These are phyloP conservation scores for Sphenodon punctatus DNA, from an alignment of 2,797 vertebrate genomes.

Conservation along the genomic window DNA sequence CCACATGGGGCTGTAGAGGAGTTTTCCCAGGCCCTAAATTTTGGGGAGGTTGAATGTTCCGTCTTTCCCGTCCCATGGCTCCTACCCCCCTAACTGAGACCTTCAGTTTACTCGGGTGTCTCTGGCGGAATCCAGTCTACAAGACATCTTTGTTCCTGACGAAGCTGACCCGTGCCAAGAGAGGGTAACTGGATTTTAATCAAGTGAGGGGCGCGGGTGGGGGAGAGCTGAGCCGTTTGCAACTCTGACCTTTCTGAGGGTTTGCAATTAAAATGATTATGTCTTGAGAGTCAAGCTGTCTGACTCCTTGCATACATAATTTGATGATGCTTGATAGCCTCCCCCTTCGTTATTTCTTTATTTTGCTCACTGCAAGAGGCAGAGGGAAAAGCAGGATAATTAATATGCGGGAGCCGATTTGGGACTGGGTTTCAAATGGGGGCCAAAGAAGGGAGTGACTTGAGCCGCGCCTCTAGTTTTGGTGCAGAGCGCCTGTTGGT, in stretches of 20 bases:
- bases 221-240: neutral
- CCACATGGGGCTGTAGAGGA: too few relatives aligned
- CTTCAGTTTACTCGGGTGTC: too few relatives aligned
- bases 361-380: conserved; percentile 11
- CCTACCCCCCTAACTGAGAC: too few relatives aligned
- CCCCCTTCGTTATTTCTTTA: conserved; percentile 2
- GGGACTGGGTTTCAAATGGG: neutral
- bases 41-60: too few relatives aligned
- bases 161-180: neutral
- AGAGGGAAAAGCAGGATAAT: neutral
- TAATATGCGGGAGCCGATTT: neutral
- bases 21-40: too few relatives aligned
- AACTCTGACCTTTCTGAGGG: conserved; percentile 1
- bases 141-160: conserved; percentile 1
- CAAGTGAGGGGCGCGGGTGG: neutral
- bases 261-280: conserved; percentile 56
- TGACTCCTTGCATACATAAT: conserved; percentile 27
- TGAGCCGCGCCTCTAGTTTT: neutral
- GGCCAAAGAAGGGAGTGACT: neutral
- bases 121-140: neutral
- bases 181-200: conserved; percentile 42
- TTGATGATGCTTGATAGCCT: neutral
- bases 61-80: too few relatives aligned
- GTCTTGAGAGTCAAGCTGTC: conserved; percentile 51
- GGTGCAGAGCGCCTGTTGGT: neutral